phyloP scores from a whole-genome alignment of 2,888 invertebrate species.

The Scelioninae gen. 2 region DNA sequence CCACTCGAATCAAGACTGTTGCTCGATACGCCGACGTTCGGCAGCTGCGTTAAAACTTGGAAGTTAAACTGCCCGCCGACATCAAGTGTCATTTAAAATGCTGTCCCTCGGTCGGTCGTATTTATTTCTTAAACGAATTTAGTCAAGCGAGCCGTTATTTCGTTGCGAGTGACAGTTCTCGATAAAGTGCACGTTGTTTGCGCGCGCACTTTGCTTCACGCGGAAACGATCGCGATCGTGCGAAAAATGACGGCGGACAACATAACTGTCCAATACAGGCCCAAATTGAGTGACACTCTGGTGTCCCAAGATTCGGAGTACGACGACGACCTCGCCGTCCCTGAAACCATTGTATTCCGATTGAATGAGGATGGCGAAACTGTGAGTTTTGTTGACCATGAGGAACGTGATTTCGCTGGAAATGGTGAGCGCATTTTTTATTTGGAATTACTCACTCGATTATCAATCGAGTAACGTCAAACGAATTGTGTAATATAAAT shows the following conservation, averaged over 20 bases:
- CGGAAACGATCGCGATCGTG: too few species aligned
- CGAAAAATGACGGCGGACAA: constrained; percentile 5
- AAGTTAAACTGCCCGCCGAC: too few species aligned
- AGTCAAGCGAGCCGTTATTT: too few species aligned
- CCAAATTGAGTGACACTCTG: constrained; percentile 27
- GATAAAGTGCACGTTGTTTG: too few species aligned
- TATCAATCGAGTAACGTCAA: not conserved
- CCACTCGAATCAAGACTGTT: too few species aligned
- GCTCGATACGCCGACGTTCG: too few species aligned
- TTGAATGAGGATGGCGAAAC: constrained; percentile 69
- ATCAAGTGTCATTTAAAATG: too few species aligned
- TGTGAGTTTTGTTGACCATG: constrained; percentile 73
- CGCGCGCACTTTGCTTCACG: too few species aligned
- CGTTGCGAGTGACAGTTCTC: too few species aligned
- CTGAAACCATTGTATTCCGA: constrained; percentile 82
- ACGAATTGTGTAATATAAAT: not conserved
- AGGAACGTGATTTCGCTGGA: constrained; percentile 72
- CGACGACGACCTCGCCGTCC: constrained; percentile 87
- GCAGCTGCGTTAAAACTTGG: too few species aligned
- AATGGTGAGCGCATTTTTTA: constrained; percentile 56
- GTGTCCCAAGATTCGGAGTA: constrained; percentile 81
- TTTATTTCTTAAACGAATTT: too few species aligned
- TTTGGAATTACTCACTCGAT: not conserved
- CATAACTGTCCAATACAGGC: not conserved
- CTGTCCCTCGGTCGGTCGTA: too few species aligned